Conservation (phyloP, 2,113 vertebrate species). For the Leiothrix lutea region DNA sequence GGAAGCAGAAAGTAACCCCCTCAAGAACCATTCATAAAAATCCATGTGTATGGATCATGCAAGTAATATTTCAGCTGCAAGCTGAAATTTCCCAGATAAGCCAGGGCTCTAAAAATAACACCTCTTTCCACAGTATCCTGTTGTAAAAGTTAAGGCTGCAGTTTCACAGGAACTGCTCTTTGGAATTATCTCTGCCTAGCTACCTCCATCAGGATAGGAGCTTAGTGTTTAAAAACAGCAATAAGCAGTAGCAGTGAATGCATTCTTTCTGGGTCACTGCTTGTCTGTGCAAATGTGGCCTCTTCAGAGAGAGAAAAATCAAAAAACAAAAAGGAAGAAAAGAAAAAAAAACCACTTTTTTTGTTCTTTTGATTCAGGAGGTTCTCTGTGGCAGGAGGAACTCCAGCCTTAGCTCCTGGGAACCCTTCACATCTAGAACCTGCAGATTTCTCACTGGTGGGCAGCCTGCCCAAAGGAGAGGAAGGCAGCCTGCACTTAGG, state of each 20-base stretch:
- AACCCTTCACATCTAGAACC: background rate
- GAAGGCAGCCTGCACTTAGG: background rate
- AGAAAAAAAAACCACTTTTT: accelerated
- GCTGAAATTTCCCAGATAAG: background rate
- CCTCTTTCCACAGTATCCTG: background rate
- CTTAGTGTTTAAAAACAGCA: background rate
- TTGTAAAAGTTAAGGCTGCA: background rate
- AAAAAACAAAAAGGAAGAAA: too few relatives aligned
- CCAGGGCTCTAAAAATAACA: background rate
- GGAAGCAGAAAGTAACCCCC: background rate
- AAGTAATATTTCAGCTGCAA: background rate
- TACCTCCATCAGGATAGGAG: background rate
- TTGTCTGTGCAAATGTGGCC: background rate
- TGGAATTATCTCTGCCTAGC: background rate
- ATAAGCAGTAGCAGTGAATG: background rate
- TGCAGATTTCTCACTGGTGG: background rate
- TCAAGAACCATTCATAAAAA: slow-evolving; percentile 1
- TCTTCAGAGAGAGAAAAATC: background rate
- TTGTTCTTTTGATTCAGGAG: background rate
- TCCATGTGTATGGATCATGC: background rate
- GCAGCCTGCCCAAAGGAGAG: background rate
- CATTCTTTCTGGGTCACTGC: background rate
- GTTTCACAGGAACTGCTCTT: background rate
- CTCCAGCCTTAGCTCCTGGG: background rate
- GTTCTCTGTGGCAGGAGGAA: background rate